Percentiles rank a stretch among this genome's conserved stretches.
phyloP scores from a whole-genome alignment of 2,888 invertebrate genomes.

The Lasioglossum vierecki region DNA sequence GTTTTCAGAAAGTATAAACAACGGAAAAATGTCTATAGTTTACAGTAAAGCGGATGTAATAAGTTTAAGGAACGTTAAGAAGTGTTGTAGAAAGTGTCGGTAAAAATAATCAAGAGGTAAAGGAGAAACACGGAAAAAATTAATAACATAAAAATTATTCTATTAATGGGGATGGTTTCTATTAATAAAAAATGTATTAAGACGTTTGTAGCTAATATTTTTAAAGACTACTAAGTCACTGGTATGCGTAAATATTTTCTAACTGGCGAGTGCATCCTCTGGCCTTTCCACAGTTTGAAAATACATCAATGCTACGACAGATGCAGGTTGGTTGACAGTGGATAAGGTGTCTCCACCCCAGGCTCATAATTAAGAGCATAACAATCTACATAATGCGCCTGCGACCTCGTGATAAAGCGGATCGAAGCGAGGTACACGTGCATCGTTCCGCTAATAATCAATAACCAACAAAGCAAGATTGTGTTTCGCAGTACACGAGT shows the following conservation, averaged over 20 bases:
- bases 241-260: not conserved
- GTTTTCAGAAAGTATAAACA: not conserved
- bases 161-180: not conserved
- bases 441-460: not conserved
- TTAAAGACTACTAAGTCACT: not conserved
- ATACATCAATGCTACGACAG: not conserved
- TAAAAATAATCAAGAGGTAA: not conserved
- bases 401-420: conserved; percentile 12
- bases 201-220: not conserved
- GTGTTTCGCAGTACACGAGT: not conserved
- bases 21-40: not conserved
- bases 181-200: not conserved
- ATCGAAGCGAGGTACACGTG: conserved; percentile 5
- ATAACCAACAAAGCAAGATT: conserved; percentile 5
- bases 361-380: conserved; percentile 12
- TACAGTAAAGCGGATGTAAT: not conserved
- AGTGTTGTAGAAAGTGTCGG: not conserved
- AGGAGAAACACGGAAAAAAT: too few species aligned
- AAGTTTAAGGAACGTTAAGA: not conserved
- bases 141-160: not conserved
- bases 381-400: conserved; percentile 16
- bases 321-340: not conserved
- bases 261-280: not conserved
- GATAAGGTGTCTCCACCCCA: not conserved
- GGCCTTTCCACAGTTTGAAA: not conserved